phyloP scores from a whole-genome alignment of 2,888 invertebrate species.

The Andrena camellia region DNA sequence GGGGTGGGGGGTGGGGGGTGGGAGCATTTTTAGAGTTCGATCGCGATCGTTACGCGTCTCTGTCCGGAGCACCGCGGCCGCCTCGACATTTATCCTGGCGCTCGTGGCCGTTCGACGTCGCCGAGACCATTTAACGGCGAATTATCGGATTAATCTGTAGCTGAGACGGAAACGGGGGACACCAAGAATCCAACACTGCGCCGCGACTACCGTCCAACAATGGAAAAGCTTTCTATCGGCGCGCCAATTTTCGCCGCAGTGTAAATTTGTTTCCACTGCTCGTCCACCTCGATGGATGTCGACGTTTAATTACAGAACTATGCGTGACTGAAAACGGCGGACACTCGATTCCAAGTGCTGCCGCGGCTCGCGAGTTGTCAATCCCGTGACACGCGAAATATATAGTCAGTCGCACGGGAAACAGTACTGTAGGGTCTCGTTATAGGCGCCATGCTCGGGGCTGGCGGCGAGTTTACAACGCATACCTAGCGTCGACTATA shows the following conservation, averaged over 20 bases:
- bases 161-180: conserved; percentile 2
- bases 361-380: conserved; percentile 9
- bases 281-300: conserved; percentile 25
- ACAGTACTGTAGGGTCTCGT: no score
- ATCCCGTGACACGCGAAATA: conserved; percentile 22
- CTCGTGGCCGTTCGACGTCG: conserved; percentile 4
- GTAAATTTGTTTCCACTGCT: conserved; percentile 21
- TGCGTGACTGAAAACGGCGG: conserved; percentile 1
- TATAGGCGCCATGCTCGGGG: neutral
- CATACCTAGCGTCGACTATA: no score
- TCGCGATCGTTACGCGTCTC: conserved; percentile 34
- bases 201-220: neutral
- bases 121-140: conserved; percentile 22
- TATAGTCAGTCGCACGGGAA: neutral
- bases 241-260: neutral
- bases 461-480: no score
- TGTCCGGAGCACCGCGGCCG: conserved; percentile 19
- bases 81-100: conserved; percentile 36
- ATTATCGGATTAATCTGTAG: conserved; percentile 34
- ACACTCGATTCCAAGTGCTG: neutral
- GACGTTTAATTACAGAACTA: conserved; percentile 46
- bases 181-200: neutral
- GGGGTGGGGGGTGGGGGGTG: neutral
- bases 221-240: neutral
- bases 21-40: conserved; percentile 6